Evolutionary conservation across 2,113 vertebrate species (phyloP), one percentile per base, ranked within the genome.

Genomic region (Motacilla tschutschensis): DNA sequence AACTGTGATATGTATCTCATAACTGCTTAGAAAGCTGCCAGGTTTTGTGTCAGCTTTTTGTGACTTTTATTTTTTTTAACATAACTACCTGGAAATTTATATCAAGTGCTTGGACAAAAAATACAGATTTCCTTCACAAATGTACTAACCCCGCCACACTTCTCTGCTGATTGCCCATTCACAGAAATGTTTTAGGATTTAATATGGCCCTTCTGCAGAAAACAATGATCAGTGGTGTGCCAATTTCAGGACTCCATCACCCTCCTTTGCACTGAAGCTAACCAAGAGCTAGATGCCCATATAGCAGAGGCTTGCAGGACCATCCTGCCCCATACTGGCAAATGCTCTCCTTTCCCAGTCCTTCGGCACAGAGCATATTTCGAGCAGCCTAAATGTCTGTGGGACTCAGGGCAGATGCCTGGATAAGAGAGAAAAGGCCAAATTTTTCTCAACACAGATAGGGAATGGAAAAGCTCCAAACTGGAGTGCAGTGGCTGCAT

Each of bases 401-500:
- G 16, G 87, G 50, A 72, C 65, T 89, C 43, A 58, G 50, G 50
- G 50, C 58, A 85, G 36, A 53, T 66, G 55, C 26, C 29, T 53
- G 50, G 57, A 53, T 63, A 4, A 3, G n/a, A 78, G 17, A 71
- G 33, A 53, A 92, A 90, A 78, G 16, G n/a, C 87, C 17, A 79
- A 41, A 28, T 66, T 67, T 55, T 71, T 85, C 40, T 71, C 44
- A 85, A 33, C 12, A 40, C 7, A 75, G 53, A 43, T 13, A 28
- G 14, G 0, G 14, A 12, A 2, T 4, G 8, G 12, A 18, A 57
- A 60, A n/a, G 10, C 3, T 4, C 3, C 24, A 29, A 69, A 54
- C 0, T 21, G n/a, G 36, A 79, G 40, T 4, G 19, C 8, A 48
- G 31, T 0, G 0, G 9, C 25, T 2, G 1, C 41, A 67, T 62